Evolutionary conservation across 2,797 vertebrate genomes (phyloP).

Genomic region (Channa striata): DNA sequence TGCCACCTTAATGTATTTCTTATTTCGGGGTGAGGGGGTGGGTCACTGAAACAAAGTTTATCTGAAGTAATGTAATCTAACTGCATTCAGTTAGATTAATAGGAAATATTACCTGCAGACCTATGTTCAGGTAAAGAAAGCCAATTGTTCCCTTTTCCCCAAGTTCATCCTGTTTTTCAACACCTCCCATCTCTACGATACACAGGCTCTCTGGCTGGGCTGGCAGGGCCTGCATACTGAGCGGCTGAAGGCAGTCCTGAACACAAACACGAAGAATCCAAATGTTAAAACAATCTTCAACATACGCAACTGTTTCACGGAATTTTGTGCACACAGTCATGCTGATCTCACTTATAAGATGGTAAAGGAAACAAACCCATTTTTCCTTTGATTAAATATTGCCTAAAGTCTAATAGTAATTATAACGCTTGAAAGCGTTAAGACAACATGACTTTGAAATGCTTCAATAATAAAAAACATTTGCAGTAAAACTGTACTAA

Average conservation of each 20-base stretch:
- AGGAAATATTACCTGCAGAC: slow-evolving; percentile 90
- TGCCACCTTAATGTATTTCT: no score
- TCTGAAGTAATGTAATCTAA: not conserved
- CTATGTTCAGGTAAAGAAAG: slow-evolving; percentile 98
- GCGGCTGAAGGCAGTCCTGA: slow-evolving; percentile 95
- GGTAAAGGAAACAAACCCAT: not conserved
- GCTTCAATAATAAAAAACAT: not conserved
- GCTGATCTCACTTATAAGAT: not conserved
- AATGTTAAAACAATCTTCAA: not conserved
- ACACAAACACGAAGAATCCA: not conserved
- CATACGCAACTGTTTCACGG: not conserved
- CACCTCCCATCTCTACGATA: slow-evolving; percentile 98
- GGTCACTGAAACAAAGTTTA: not conserved
- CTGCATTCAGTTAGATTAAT: not conserved
- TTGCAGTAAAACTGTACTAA: not conserved
- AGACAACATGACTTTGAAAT: not conserved
- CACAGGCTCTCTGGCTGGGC: slow-evolving; percentile 97
- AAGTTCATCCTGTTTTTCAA: slow-evolving; percentile 98
- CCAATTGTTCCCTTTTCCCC: slow-evolving; percentile 96
- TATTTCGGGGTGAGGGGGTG: no score
- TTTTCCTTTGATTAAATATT: not conserved
- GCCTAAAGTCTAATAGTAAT: not conserved
- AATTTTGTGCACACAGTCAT: not conserved
- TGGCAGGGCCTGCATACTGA: slow-evolving; percentile 98
- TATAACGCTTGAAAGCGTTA: not conserved